Base-by-base conservation (phyloP, 1,140 invertebrate genomes). In the Sycobia sp. region DNA sequence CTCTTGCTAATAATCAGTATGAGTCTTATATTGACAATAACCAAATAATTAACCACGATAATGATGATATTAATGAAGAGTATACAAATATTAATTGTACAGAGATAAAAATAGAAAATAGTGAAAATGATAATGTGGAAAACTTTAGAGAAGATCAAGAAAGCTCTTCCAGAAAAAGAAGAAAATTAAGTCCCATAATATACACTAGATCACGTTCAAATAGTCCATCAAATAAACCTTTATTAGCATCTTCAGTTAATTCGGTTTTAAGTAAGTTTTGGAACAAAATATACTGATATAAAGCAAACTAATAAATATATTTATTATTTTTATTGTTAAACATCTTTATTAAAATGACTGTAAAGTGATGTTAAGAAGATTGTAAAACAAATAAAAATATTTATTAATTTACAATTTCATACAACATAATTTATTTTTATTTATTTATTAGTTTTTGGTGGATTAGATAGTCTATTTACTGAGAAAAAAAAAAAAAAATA, bases 101-200 rank as follows among this genome's bases (percentile, higher is more conserved):
- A 8, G 14, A 57, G 34, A 14, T 22, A 46, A 36, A 62, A 36
- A 22, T 46, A 18, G 71, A 78, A 56, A 73, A 73, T 25, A 73
- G 71, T 59, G 71, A 75, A 62, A 76, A 75, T 64, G 68, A 72
- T 63, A 78, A 73, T 39, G 9, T 4, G 29, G 32, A 78, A 56
- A 75, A 75, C 57, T 27, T 71, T 2, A 68, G 69, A n/a, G n/a
- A n/a, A n/a, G 53, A 64, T 22, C 49, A 57, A 43, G 71, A 75
- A 27, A 65, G 72, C 29, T 50, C 59, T 53, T 62, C 64, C 8
- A 67, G 49, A 29, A 76, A 71, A 56, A 78, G 71, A 25, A 72
- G 79, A 67, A 81, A 80, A 75, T 67, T 80, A 5, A 82, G 79
- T 60, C 80, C 80, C 5, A 82, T 82, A 47, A 51, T 82, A 34